phyloP scores from a whole-genome alignment of 23 tunicate species.

The Clavelina lepadiformis region DNA sequence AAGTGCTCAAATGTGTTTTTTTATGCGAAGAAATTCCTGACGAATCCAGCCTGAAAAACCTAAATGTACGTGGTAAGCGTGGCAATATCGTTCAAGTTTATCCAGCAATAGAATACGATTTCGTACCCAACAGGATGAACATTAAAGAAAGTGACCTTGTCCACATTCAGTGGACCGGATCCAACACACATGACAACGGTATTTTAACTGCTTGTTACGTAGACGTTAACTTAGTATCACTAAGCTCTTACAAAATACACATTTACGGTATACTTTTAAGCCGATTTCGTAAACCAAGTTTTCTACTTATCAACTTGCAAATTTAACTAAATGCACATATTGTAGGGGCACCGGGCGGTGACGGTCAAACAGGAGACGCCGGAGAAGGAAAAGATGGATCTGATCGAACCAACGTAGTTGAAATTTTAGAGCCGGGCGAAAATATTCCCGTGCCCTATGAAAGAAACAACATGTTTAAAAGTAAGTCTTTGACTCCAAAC shows the following conservation, averaged over 20 bases:
- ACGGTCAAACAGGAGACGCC: slow-evolving; percentile 89
- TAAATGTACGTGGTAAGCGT: slow-evolving; percentile 87
- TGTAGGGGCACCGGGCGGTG: slow-evolving; percentile 88
- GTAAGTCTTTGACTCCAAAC: slow-evolving; percentile 48
- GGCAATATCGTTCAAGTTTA: slow-evolving; percentile 87
- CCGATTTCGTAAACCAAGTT: background rate
- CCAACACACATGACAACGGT: slow-evolving; percentile 93
- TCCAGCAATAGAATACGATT: slow-evolving; percentile 96
- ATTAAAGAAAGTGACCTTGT: slow-evolving; percentile 40
- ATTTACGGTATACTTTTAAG: background rate
- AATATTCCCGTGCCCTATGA: slow-evolving; percentile 72
- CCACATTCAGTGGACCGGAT: slow-evolving; percentile 97
- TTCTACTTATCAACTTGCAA: background rate
- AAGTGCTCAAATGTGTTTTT: background rate
- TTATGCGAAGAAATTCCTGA: slow-evolving; percentile 23
- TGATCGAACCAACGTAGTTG: slow-evolving; percentile 73
- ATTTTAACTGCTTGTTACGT: background rate
- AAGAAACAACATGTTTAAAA: slow-evolving; percentile 26
- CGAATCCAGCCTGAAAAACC: slow-evolving; percentile 24
- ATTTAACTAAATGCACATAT: no score
- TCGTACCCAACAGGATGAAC: slow-evolving; percentile 44
- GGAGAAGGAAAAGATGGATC: slow-evolving; percentile 93
- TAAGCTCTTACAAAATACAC: background rate
- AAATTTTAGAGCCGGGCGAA: slow-evolving; percentile 30
- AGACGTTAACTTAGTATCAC: background rate